Percentiles rank a stretch among this genome's conserved stretches.
Evolutionary conservation across 2,797 vertebrate genomes (phyloP).

Genomic region (Clamator glandarius): DNA sequence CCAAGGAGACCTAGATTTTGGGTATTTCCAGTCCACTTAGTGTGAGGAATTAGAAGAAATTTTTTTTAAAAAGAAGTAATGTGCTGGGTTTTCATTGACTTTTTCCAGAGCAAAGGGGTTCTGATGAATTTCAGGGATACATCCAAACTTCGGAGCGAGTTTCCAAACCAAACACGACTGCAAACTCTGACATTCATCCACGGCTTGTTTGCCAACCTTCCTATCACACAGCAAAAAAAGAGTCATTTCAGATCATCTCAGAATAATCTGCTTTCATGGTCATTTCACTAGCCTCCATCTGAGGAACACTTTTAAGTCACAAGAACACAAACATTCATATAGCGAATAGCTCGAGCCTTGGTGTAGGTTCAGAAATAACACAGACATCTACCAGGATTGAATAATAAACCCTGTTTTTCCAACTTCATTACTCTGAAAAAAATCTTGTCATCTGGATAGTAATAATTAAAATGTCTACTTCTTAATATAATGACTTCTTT

Average conservation of each 20-base stretch:
- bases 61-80: neutral
- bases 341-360: neutral
- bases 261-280: neutral
- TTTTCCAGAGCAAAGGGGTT: neutral
- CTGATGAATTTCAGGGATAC: conserved; percentile 32
- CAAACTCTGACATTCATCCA: neutral
- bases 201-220: neutral
- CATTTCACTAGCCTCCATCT: neutral
- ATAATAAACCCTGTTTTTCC: conserved; percentile 48
- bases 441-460: conserved; percentile 6
- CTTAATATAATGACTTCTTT: neutral
- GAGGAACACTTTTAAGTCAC: neutral
- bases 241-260: neutral
- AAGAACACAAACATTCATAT: neutral
- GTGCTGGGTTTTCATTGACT: neutral
- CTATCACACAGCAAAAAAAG: neutral
- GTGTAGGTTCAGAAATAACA: conserved; percentile 31
- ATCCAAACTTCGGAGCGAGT: neutral
- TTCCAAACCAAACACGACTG: conserved; percentile 43
- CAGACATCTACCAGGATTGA: neutral
- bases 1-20: neutral
- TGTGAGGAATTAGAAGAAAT: conserved; percentile 14
- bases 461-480: neutral
- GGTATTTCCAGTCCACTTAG: conserved; percentile 32
- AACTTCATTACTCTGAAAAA: conserved; percentile 36